Base-by-base conservation (phyloP, 2,113 vertebrate species). In the Sebastes schlegelii region DNA sequence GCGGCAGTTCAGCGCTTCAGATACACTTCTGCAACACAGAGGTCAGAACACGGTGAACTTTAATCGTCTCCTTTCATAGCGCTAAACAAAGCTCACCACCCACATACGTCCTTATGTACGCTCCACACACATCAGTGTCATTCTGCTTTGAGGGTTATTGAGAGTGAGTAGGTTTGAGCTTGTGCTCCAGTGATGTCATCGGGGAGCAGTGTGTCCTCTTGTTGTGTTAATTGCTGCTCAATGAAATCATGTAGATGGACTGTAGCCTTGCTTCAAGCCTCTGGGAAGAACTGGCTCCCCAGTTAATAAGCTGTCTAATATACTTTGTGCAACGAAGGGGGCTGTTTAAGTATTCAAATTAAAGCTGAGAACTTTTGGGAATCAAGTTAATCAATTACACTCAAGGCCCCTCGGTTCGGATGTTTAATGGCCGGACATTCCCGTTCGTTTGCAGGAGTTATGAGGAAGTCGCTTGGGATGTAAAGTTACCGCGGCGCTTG, bases 1-100 rank as follows among this genome's bases (percentile, higher is more conserved):
- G 8, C 45, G 4, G 91, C 49, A 74, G 77, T 79, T n/a, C 92
- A 14, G 16, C 84, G 79, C 43, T 91, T 84, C 75, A 94, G 94
- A 79, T 95, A 94, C 69, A 96, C 89, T 6, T 96, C 94, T 65
- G 86, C 86, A 16, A 93, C 93, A 19, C 96, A 95, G 77, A 95
- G 95, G 93, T 97, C 81, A 95, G 92, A 64, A 26, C 26, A 62
- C 54, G 7, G 14, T 5, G 49, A 52, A 43, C 48, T 55, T 66
- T n/a, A 46, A 49, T 45, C 23, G 40, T 51, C 26, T 77, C 7
- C 61, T 54, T 52, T 71, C 7, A 48, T 0, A 21, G 42, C 57
- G 8, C n/a, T 9, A 52, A 77, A 74, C 17, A 61, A 79, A 73
- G 61, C 4, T 64, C 70, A 77, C 45, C 8, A 64, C 58, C 72